Base-by-base conservation (phyloP, 2,113 vertebrate genomes). In the Fukomys damarensis region DNA sequence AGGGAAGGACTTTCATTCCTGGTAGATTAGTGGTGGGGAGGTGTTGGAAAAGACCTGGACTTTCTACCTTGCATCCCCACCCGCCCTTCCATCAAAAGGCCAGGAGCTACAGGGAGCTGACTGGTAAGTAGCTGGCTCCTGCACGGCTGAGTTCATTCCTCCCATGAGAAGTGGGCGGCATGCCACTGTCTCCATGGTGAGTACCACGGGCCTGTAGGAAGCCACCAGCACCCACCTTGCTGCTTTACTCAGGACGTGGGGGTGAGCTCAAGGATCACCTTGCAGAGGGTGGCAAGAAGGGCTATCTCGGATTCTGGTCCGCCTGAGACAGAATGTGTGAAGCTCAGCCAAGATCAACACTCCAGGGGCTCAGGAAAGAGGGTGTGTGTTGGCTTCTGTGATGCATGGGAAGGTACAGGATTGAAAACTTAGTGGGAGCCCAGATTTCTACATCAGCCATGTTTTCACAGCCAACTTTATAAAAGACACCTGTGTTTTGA, bases 101-200 rank as follows among this genome's bases (percentile, higher is more conserved):
- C 38, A 86, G 32, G n/a, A 46, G 22, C 35, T 30, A 7, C 11
- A 28, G 35, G 43, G 20, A 30, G 19, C 14, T 2, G 49, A 87
- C 3, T 12, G 0, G 80, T 20, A 59, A 77, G 49, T 82, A 41
- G 12, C 38, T 24, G 41, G 32, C 54, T 46, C 56, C 41, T 41
- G 0, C 20, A n/a, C 13, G 41, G 49, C 46, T 49, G 6, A 46
- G n/a, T 9, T 87, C 9, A 9, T 0, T 35, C 5, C 49, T 43
- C 14, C 22, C 0, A 35, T 12, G 35, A 20, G 46, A 24, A 0
- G 14, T 6, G 2, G 61, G 43, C 10, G 1, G 1, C 54, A 3
- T 0, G 74, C 28, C n/a, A 10, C 35, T 30, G n/a, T 30, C 30
- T 56, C n/a, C 65, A 26, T 32, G 46, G 52, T 0, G 28, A 43